These are phyloP conservation scores for Polydrusus tereticollis DNA, from an alignment of 2,888 invertebrate genomes.

Conservation along the genomic window DNA sequence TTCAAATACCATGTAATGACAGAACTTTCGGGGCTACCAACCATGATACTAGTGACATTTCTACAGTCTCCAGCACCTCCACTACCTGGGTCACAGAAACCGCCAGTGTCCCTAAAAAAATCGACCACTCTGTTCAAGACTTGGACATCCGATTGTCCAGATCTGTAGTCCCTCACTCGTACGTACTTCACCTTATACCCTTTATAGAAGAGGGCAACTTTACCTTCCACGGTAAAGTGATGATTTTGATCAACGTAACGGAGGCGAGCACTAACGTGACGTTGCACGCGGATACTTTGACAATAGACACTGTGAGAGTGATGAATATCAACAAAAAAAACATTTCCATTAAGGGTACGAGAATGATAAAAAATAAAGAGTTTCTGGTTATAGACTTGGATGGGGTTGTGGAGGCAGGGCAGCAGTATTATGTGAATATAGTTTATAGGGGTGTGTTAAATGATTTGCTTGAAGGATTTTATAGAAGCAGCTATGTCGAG, in stretches of 20 bases:
- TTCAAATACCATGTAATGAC: conserved; percentile 7
- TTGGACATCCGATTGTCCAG: conserved; percentile 78
- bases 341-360: conserved; percentile 53
- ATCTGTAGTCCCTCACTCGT: conserved; percentile 77
- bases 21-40: not conserved
- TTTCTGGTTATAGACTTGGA: conserved; percentile 78
- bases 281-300: conserved; percentile 80
- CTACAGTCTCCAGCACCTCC: not conserved
- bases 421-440: conserved; percentile 77
- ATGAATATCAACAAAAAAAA: conserved; percentile 47
- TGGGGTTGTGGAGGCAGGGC: conserved; percentile 71
- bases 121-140: conserved; percentile 6
- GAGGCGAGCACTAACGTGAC: conserved; percentile 74
- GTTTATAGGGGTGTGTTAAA: conserved; percentile 80
- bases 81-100: conserved; percentile 45
- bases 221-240: conserved; percentile 81
- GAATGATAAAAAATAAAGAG: conserved; percentile 74
- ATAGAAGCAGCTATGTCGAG: conserved; percentile 82
- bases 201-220: conserved; percentile 82
- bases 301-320: conserved; percentile 69
- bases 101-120: not conserved
- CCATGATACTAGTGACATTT: not conserved
- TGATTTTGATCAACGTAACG: conserved; percentile 74
- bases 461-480: conserved; percentile 85
- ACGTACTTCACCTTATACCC: conserved; percentile 79